Evolutionary conservation across 2,888 invertebrate species (phyloP), one percentile per base, ranked within the genome.

Genomic region (Conops quadrifasciatus): DNA sequence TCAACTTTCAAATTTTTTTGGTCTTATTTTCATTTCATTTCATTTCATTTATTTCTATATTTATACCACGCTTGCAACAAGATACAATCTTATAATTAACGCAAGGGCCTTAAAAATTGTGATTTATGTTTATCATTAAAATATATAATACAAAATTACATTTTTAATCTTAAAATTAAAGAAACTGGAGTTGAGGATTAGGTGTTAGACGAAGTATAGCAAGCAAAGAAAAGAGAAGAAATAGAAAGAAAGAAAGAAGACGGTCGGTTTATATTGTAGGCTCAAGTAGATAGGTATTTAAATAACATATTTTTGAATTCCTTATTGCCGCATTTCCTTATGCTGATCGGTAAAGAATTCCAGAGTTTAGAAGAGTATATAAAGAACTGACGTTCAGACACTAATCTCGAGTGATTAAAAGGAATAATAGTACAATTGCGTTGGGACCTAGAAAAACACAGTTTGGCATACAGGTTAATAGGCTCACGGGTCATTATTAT

Each of bases 341-440:
- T 43, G 2, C 21, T 13, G 30, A 19, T 43, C 5, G 43, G 45
- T 43, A 62, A 24, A 16, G n/a, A 62, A 24, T 62, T 62, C 62
- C 43, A 62, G 21, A 16, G 62, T 19, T 43, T 43, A n/a, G 21
- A 4, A 30, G 45, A n/a, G n/a, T 24, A 62, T 43, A 62, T 43
- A 47, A 30, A 62, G 19, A 62, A 62, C 4, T 62, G 62, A 19
- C 62, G 43, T 24, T 62, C 62, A 4, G 24, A 62, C 30, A 62
- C 24, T 21, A 62, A 21, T 21, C 26, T 36, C 5, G 16, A 5
- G 43, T 62, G 45, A 11, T 43, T 43, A 43, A 47, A 2, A 16
- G 47, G 24, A 62, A 62, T 24, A 15, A 62, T 21, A 16, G 2
- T 30, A 24, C 26, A 36, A 47, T 62, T 43, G 11, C 62, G 62